Conservation (phyloP, 2,113 vertebrate genomes). For the Nesogale talazaci region DNA sequence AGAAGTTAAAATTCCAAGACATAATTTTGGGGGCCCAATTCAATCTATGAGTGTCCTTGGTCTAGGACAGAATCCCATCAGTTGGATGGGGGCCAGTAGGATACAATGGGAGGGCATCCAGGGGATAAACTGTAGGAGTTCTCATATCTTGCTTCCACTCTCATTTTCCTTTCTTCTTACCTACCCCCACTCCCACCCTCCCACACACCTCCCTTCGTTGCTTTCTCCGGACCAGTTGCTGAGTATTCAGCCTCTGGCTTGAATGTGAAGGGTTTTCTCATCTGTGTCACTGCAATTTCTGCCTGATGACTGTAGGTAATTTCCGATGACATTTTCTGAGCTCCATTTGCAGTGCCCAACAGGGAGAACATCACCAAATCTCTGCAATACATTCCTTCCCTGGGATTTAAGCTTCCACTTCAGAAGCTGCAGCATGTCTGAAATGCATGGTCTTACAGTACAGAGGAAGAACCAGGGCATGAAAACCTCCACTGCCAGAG, state of each 20-base stretch:
- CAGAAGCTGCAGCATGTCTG: neutral
- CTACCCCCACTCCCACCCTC: too few relatives aligned
- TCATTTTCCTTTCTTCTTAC: too few relatives aligned
- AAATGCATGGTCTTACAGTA: neutral
- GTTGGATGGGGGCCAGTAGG: neutral
- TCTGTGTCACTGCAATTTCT: slow-evolving; percentile 53
- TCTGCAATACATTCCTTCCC: neutral
- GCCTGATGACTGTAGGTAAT: slow-evolving; percentile 33
- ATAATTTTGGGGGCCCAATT: neutral
- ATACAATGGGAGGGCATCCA: too few relatives aligned
- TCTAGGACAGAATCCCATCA: neutral
- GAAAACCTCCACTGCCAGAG: neutral
- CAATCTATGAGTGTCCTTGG: neutral
- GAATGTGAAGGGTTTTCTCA: slow-evolving; percentile 14
- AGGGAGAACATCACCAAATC: neutral
- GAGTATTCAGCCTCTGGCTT: neutral
- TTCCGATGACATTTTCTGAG: slow-evolving; percentile 45
- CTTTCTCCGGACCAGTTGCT: neutral
- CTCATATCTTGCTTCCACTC: neutral
- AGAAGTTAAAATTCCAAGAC: neutral
- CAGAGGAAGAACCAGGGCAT: neutral
- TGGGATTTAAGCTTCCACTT: slow-evolving; percentile 12
- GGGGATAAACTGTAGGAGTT: neutral
- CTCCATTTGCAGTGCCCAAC: slow-evolving; percentile 16
- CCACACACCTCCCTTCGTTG: neutral